Evolutionary conservation across 2,113 vertebrate genomes (phyloP).

Genomic region (Salminus brasiliensis): DNA sequence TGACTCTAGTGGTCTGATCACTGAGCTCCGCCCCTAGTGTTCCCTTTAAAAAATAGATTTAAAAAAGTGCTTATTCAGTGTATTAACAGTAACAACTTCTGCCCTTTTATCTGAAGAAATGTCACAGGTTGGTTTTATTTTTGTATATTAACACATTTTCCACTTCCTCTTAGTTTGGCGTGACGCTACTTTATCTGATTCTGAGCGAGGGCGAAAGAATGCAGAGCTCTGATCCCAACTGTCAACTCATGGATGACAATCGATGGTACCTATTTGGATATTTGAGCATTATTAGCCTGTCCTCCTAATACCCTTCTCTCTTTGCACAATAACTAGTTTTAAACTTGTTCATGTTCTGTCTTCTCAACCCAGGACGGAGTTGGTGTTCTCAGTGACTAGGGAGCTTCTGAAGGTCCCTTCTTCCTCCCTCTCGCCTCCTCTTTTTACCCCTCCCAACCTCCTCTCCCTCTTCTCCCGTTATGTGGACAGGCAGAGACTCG

Average conservation of each 20-base stretch:
- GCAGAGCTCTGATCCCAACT: slow-evolving; percentile 81
- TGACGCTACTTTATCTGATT: slow-evolving; percentile 89
- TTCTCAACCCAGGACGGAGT: slow-evolving; percentile 81
- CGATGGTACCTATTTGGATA: slow-evolving; percentile 76
- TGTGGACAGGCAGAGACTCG: slow-evolving; percentile 89
- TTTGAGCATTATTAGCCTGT: not conserved
- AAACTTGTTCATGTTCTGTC: not conserved
- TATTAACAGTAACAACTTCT: no score
- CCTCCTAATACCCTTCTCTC: not conserved
- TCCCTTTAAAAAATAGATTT: no score
- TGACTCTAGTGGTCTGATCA: no score
- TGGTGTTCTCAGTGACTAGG: slow-evolving; percentile 88
- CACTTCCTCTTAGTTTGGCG: slow-evolving; percentile 80
- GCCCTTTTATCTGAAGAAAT: no score
- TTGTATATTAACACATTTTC: not conserved
- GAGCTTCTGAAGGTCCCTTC: slow-evolving; percentile 86
- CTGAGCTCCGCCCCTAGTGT: no score
- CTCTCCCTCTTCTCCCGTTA: slow-evolving; percentile 92
- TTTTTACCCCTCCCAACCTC: slow-evolving; percentile 87
- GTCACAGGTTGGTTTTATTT: not conserved
- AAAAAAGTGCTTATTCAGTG: no score
- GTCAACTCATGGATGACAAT: slow-evolving; percentile 86
- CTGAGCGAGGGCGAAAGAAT: slow-evolving; percentile 92
- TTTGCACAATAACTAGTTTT: not conserved
- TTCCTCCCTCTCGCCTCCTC: slow-evolving; percentile 81